Evolutionary conservation across 2,888 invertebrate genomes (phyloP).

Genomic region (Hemistola chrysoprasaria): DNA sequence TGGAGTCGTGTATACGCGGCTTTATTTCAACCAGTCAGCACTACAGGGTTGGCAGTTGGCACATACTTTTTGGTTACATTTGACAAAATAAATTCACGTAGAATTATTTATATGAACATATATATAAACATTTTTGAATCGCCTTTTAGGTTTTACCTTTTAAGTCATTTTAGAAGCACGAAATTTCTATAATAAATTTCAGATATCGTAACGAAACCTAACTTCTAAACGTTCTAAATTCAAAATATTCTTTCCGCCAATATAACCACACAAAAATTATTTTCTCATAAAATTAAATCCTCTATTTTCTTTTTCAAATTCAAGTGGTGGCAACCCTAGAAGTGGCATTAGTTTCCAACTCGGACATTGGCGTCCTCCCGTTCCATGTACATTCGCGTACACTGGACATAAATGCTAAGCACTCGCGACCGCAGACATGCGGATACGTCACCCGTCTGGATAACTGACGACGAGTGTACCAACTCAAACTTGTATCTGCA

Average conservation of each 20-base stretch:
- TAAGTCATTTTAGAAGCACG: too few species aligned
- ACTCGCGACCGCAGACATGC: slow-evolving; percentile 2
- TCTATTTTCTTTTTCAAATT: slow-evolving; percentile 10
- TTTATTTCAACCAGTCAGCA: slow-evolving; percentile 62
- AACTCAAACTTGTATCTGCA: not conserved
- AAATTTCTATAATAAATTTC: too few species aligned
- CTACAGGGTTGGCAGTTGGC: slow-evolving; percentile 54
- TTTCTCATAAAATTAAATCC: too few species aligned
- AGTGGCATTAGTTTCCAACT: slow-evolving; percentile 60
- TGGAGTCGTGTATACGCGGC: slow-evolving; percentile 32
- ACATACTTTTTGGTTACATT: too few species aligned
- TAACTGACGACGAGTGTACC: slow-evolving; percentile 34
- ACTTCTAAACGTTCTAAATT: too few species aligned
- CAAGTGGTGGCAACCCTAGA: slow-evolving; percentile 48
- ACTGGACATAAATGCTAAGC: slow-evolving; percentile 41
- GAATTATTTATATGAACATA: too few species aligned
- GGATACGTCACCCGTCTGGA: slow-evolving; percentile 17
- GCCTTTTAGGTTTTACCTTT: too few species aligned
- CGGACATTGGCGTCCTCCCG: slow-evolving; percentile 63
- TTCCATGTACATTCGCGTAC: slow-evolving; percentile 50
- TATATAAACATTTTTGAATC: too few species aligned
- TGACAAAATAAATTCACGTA: too few species aligned
- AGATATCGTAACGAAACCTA: too few species aligned
- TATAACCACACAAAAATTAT: too few species aligned
- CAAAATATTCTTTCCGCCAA: too few species aligned